phyloP scores from a whole-genome alignment of 2,797 vertebrate species.

The Morelia viridis region DNA sequence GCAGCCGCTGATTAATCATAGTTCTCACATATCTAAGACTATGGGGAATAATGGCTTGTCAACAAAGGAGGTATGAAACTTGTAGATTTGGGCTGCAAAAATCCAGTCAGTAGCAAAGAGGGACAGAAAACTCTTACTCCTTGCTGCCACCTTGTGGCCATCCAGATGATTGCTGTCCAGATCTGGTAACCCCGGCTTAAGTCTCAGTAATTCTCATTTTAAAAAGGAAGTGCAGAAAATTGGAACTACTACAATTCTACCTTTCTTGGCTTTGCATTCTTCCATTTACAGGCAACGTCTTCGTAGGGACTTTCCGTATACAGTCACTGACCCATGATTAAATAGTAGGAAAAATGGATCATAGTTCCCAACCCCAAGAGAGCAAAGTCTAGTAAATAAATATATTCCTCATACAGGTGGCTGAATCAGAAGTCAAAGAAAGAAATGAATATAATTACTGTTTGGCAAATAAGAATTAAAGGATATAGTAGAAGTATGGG shows the following conservation, averaged over 20 bases:
- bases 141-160: neutral
- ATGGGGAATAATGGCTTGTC: neutral
- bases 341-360: neutral
- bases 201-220: neutral
- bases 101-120: neutral
- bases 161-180: neutral
- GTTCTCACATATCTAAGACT: neutral
- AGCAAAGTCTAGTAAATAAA: slow-evolving; percentile 5
- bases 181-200: neutral
- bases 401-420: slow-evolving; percentile 20
- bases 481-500: neutral
- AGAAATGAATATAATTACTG: neutral
- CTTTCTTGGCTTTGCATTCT: neutral
- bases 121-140: neutral
- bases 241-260: neutral
- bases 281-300: neutral
- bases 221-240: neutral
- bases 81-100: neutral
- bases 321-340: slow-evolving; percentile 24
- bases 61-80: neutral
- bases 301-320: slow-evolving; percentile 23
- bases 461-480: slow-evolving; percentile 1
- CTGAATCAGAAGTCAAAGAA: slow-evolving; percentile 24
- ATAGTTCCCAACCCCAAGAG: neutral
- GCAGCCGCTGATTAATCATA: neutral